Evolutionary conservation across 2,888 invertebrate genomes (phyloP), one percentile per base, ranked within the genome.

Genomic region (Parochlus steinenii): DNA sequence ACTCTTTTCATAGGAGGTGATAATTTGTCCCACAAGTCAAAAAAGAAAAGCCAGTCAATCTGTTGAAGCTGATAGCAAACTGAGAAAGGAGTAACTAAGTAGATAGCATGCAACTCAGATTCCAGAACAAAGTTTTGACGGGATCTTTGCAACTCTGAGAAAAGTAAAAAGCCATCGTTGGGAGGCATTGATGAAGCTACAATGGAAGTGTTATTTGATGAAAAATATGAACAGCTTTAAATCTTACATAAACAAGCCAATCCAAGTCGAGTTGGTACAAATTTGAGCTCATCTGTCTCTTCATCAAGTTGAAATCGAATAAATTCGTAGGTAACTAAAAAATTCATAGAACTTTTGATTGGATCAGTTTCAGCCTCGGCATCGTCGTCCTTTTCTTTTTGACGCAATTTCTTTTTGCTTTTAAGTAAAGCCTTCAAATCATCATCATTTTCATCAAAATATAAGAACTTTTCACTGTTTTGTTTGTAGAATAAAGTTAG

Each of bases 51-150:
- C 85, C 85, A 85, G 51, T 95, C 86, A 31, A 90, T 64, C 48
- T 76, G 66, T 39, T 70, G 67, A 67, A 66, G 47, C 46, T 85
- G 79, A 49, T 75, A 75, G 46, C 81, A 76, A 17, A 85, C 74
- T 54, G 82, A 87, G 42, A 87, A 80, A 1, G 97, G 97, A 3
- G 95, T 97, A 25, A 93, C 93, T 48, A 92, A 64, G 57, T 95
- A 98, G 31, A 98, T 74, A 25, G 95, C 71, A 58, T 98, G 97
- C 3, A 98, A 65, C 48, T 98, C 97, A 36, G 83, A 86, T 53
- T 93, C 90, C 8, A 98, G 61, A 0, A 90, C 90, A 51, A 98
- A 78, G 50, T 83, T 81, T 46, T 80, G 76, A 6, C 90, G 67
- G 1, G 95, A 90, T 55, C 77, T 80, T 54, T 87, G 80, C 17